Base-by-base conservation (phyloP, 2,797 vertebrate species). In the Trachops cirrhosus region DNA sequence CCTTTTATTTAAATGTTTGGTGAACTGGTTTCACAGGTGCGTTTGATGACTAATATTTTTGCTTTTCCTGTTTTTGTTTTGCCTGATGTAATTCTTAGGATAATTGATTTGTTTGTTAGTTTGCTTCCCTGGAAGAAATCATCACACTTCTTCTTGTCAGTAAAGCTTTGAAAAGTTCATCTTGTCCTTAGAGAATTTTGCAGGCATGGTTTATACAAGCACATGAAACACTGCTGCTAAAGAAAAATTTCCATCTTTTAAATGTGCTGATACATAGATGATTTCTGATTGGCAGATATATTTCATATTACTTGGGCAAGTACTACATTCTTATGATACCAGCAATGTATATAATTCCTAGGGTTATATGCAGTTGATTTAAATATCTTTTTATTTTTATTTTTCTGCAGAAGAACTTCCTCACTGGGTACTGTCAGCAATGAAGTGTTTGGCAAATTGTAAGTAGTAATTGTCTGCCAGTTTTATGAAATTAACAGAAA, bases 371-470 rank as follows among this genome's bases (percentile, higher is more conserved):
- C 46, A 83, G 14, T 68, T 87, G 34, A 80, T 46, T 93, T 74
- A 91, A 77, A 16, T 59, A 78, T 18, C 46, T 48, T 89, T 92
- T 86, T 80, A 89, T 80, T 77, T 78, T 83, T 54, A 2, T 97
- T 91, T 97, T 93, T 94, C 26, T 94, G 50, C 94, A 99, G 99
- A 99, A 89, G 99, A 99, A 91, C 98, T 99, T 98, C 99, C 99
- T 85, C 99, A 99, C 68, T 99, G 99, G 99, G 99, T 99, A 94
- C 97, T 99, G 89, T 99, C 99, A 5, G 99, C 99, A 93, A 99
- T 99, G 99, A 99, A 99, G 97, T 99, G 99, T 97, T 98, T 99
- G 48, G 99, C 99, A 97, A 99, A 99, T 78, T 99, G 99, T 99
- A 98, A 99, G 99, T 99, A 98, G 89, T 92, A 80, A n/a, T 93